phyloP scores from a whole-genome alignment of 2,113 vertebrate genomes.

The Trichomycterus rosablanca region DNA sequence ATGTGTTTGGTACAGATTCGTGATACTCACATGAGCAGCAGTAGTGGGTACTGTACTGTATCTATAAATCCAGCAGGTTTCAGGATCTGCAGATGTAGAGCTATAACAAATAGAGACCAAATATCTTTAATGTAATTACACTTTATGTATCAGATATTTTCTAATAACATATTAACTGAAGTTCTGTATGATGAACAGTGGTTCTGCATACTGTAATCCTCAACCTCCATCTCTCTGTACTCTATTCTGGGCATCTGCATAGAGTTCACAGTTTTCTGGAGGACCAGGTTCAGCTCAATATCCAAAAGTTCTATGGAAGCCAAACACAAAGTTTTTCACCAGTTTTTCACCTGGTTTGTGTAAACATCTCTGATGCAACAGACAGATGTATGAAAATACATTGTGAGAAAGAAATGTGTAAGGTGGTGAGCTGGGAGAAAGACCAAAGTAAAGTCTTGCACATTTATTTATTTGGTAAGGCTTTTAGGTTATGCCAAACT shows the following conservation, averaged over 20 bases:
- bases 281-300: constrained; percentile 81
- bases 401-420: no score
- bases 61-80: constrained; percentile 87
- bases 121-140: not conserved
- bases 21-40: constrained; percentile 84
- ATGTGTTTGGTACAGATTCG: not conserved
- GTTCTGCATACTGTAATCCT: constrained; percentile 80
- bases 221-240: constrained; percentile 74
- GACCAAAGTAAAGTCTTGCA: no score
- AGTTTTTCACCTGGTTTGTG: no score
- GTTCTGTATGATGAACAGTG: constrained; percentile 2
- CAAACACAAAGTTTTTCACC: constrained; percentile 10
- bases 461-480: no score
- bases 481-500: no score
- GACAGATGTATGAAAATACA: no score
- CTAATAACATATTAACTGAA: not conserved
- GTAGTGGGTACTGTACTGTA: constrained; percentile 80
- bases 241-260: constrained; percentile 89
- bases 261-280: constrained; percentile 70
- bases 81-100: constrained; percentile 83
- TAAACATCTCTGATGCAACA: no score
- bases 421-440: no score
- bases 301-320: constrained; percentile 74
- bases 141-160: not conserved
- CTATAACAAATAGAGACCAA: constrained; percentile 54